Conservation (phyloP, 2,797 vertebrate species). For the Acanthurus tractus region DNA sequence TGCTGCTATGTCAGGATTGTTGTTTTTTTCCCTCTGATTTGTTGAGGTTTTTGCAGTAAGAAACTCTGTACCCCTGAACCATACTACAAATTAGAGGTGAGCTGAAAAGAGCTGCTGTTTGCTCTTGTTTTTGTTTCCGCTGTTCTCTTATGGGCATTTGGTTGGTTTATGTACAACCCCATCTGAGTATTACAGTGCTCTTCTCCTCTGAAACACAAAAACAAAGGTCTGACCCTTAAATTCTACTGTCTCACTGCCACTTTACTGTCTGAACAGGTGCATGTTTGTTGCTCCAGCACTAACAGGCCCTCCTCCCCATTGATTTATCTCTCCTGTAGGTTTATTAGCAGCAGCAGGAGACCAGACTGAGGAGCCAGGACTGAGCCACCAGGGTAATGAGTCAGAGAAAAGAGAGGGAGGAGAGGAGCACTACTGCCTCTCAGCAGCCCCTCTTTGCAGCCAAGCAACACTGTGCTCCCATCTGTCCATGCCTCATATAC, state of each 20-base stretch:
- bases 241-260: conserved; percentile 86
- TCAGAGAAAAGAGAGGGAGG: conserved; percentile 90
- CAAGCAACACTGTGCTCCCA: conserved; percentile 88
- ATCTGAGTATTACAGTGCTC: conserved; percentile 69
- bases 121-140: conserved; percentile 71
- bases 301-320: conserved; percentile 99
- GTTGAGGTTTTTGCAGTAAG: conserved; percentile 85
- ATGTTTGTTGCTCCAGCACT: conserved; percentile 85
- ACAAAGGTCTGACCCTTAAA: conserved; percentile 73
- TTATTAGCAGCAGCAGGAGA: conserved; percentile 98
- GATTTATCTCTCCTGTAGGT: conserved; percentile 99
- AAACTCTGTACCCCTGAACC: conserved; percentile 82
- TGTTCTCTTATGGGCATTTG: conserved; percentile 75
- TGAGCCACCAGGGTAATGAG: conserved; percentile 99
- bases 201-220: conserved; percentile 73
- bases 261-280: conserved; percentile 88
- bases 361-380: conserved; percentile 96
- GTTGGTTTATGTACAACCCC: conserved; percentile 75
- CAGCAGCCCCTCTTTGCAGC: conserved; percentile 90
- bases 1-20: conserved; percentile 81
- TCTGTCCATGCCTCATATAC: conserved; percentile 91
- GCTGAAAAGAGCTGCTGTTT: conserved; percentile 76
- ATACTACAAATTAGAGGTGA: conserved; percentile 85
- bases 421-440: conserved; percentile 78
- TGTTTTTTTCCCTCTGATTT: conserved; percentile 79